These are phyloP conservation scores for Ptychoptera contaminata DNA, from an alignment of 2,888 invertebrate genomes.

Conservation along the genomic window DNA sequence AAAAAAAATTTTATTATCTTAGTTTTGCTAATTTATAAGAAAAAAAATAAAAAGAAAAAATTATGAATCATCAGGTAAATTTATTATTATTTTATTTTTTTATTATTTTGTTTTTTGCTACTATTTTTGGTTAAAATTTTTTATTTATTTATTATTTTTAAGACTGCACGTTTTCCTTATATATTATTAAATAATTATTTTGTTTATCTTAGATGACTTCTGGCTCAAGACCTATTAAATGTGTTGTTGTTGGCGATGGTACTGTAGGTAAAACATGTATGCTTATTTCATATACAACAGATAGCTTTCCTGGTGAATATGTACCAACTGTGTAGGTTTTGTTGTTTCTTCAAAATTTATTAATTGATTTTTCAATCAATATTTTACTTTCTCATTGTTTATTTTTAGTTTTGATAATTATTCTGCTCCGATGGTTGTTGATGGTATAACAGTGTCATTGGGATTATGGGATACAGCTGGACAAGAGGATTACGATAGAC, in stretches of 20 bases:
- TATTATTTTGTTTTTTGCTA: no score
- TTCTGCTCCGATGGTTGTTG: constrained; percentile 96
- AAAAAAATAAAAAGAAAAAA: no score
- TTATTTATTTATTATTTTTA: no score
- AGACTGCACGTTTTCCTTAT: no score
- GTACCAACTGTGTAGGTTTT: constrained; percentile 80
- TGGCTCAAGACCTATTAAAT: constrained; percentile 72
- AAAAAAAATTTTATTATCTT: no score
- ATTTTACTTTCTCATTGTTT: constrained; percentile 7
- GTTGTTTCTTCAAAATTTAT: constrained; percentile 3
- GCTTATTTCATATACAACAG: constrained; percentile 84
- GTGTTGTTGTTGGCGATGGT: constrained; percentile 85
- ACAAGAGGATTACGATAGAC: constrained; percentile 93
- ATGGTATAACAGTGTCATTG: constrained; percentile 90
- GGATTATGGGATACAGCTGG: constrained; percentile 98
- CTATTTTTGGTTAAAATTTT: no score
- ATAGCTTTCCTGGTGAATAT: constrained; percentile 89
- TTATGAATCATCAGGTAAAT: no score
- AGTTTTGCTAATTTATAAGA: no score
- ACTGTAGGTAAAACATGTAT: constrained; percentile 90
- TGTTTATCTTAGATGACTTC: constrained; percentile 57
- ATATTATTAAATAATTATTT: no score
- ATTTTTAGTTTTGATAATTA: constrained; percentile 87
- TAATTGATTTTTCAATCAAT: background rate
- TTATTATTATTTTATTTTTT: no score